Base-by-base conservation (phyloP, 2,888 invertebrate genomes). In the Himalopsyche anomala region DNA sequence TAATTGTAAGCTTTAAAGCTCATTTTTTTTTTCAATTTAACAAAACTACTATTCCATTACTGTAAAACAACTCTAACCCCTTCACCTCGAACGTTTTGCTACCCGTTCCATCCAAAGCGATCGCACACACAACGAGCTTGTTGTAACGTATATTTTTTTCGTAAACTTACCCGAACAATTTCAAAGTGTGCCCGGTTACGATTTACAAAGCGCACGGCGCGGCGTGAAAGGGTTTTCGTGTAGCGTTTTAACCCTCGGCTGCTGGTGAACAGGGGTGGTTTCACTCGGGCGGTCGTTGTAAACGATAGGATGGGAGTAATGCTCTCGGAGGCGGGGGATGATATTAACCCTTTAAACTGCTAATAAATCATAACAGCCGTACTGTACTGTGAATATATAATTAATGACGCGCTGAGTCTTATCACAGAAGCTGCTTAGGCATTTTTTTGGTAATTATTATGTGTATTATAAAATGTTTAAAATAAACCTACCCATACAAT, bases 211-310 rank as follows among this genome's bases (percentile, higher is more conserved):
- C 62, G 62, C 62, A 62, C 62, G 62, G 62, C 84, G 80, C 79
- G 56, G 80, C 80, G 80, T 84, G 84, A 84, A 84, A 84, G 84
- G 84, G 84, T 84, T 84, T 84, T 54, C 84, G 80, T 84, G 84
- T 84, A 84, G 80, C 84, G 84, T 80, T 84, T 84, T 84, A 84
- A 84, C 84, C 84, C 56, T 79, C 80, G 56, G 80, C 42, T 80
- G 55, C 80, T 28, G 80, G 56, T 38, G 51, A 45, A 80, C 56
- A 80, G 80, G 84, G 84, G 84, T 51, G 56, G 84, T 45, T 62
- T 62, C 62, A 62, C 28, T 28, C 62, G 62, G 62, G 62, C 19
- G 62, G 62, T 19, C 62, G 62, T 9, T 62, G 62, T 62, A 62
- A 62, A 62, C 62, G 62, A 62, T 62, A 62, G n/a, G 62, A 28